Percentiles rank a stretch among this genome's conserved stretches.
These are phyloP conservation scores for Brachionus sp. DNA, from an alignment of 1,140 invertebrate genomes.

Conservation along the genomic window DNA sequence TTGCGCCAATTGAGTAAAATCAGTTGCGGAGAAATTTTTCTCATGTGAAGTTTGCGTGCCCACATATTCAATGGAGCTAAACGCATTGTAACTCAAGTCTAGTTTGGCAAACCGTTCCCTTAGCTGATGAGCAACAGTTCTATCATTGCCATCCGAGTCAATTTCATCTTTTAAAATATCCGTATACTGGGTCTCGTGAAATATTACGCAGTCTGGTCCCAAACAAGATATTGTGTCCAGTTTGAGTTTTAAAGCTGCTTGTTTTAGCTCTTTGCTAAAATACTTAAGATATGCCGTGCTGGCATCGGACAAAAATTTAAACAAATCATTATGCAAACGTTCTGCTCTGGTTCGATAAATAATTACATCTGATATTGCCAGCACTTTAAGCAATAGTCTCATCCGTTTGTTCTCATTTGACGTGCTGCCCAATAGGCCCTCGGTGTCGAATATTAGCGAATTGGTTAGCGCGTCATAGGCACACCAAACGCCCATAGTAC, in stretches of 20 bases:
- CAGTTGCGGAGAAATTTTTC: constrained; percentile 55
- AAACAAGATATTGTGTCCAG: constrained; percentile 61
- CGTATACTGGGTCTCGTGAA: constrained; percentile 78
- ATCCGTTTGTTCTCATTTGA: constrained; percentile 69
- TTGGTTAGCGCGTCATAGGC: constrained; percentile 68
- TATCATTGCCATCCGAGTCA: neutral
- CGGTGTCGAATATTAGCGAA: constrained; percentile 74
- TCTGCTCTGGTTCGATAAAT: constrained; percentile 75
- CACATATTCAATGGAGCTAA: constrained; percentile 69
- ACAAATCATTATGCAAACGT: constrained; percentile 73
- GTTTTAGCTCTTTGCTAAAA: constrained; percentile 68
- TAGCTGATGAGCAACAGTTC: constrained; percentile 63
- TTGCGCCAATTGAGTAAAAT: constrained; percentile 62
- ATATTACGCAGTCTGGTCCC: constrained; percentile 73
- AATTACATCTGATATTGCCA: constrained; percentile 77
- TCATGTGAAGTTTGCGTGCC: constrained; percentile 63
- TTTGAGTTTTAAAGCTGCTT: constrained; percentile 62
- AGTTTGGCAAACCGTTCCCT: constrained; percentile 66
- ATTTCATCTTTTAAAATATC: constrained; percentile 53
- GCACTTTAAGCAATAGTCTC: constrained; percentile 71
- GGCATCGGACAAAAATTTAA: constrained; percentile 73
- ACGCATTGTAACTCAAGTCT: constrained; percentile 68
- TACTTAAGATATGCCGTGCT: constrained; percentile 72
- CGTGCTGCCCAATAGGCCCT: constrained; percentile 70
- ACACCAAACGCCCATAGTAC: constrained; percentile 76